A percentile compares a stretch with the other conserved stretches of the same genome.
These are phyloP conservation scores for Eupithecia exiguata DNA, from an alignment of 2,888 invertebrate genomes.

Conservation along the genomic window DNA sequence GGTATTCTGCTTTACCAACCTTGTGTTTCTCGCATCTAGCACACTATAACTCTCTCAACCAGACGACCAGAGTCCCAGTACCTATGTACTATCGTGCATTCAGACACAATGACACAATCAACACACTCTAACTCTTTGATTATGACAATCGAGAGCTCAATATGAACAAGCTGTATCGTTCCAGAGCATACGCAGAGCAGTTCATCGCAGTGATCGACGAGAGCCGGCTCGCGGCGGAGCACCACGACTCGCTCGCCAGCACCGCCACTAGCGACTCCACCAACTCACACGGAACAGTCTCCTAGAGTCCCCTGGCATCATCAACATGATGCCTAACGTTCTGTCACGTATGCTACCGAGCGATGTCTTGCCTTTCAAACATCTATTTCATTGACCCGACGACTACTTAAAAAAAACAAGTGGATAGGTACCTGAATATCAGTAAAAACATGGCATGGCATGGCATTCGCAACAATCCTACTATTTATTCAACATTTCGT, in stretches of 20 bases:
- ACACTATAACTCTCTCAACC: neutral
- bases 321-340: neutral
- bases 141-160: neutral
- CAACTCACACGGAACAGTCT: conserved; percentile 31
- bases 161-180: conserved; percentile 31
- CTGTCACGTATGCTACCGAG: neutral
- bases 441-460: neutral
- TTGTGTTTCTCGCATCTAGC: neutral
- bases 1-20: neutral
- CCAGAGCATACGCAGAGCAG: conserved; percentile 85
- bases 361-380: neutral
- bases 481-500: neutral
- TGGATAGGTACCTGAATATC: too few species aligned
- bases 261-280: conserved; percentile 66
- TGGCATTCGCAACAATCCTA: neutral
- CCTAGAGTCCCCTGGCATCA: conserved; percentile 8
- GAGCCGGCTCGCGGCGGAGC: conserved; percentile 77
- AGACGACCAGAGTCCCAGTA: too few species aligned
- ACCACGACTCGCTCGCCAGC: conserved; percentile 75
- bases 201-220: conserved; percentile 86
- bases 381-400: neutral
- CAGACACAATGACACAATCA: neutral
- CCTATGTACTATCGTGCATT: too few species aligned
- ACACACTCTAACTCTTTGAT: neutral
- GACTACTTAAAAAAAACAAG: too few species aligned